Base-by-base conservation (phyloP, 2,797 vertebrate species). In the Bradypus variegatus region DNA sequence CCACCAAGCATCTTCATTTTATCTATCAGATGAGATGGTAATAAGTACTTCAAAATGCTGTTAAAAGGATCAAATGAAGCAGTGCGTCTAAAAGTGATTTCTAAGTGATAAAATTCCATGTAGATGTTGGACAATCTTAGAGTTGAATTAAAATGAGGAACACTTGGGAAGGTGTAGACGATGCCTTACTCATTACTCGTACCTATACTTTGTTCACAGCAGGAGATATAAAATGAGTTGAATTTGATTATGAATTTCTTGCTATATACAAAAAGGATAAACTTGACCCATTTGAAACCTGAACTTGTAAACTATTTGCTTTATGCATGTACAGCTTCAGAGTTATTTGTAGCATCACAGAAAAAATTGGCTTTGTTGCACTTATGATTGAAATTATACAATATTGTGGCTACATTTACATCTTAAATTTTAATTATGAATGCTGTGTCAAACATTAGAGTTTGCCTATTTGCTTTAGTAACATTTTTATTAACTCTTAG, bases 51-150 rank as follows among this genome's bases (percentile, higher is more conserved):
- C 19, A 87, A 73, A 69, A 48, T 65, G 23, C 69, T 83, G n/a
- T 89, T 58, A 88, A 94, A 86, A 95, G 50, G n/a, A 90, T 88
- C 76, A 91, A 95, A 84, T 95, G 93, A 92, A 86, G 94, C 31
- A 82, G 60, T 55, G 5, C 60, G 0, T 93, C 88, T 79, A 41
- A 69, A 70, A 72, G 29, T 79, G 70, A n/a, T 16, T 88, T 69
- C 5, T 77, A 81, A 91, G 33, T 89, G 38, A 87, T 78, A 70
- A 94, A 69, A 8, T n/a, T 76, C 8, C 41, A 16, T 64, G 36
- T 88, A 64, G 67, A 65, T 75, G 25, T 83, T 86, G 65, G 33
- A n/a, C 53, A 36, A 83, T 36, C 29, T 91, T 58, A 76, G 14
- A 55, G 78, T 85, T 53, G 29, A 77, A 64, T 78, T 64, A 38